Base-by-base conservation (phyloP, 2,113 vertebrate species). In the Hylia prasina region DNA sequence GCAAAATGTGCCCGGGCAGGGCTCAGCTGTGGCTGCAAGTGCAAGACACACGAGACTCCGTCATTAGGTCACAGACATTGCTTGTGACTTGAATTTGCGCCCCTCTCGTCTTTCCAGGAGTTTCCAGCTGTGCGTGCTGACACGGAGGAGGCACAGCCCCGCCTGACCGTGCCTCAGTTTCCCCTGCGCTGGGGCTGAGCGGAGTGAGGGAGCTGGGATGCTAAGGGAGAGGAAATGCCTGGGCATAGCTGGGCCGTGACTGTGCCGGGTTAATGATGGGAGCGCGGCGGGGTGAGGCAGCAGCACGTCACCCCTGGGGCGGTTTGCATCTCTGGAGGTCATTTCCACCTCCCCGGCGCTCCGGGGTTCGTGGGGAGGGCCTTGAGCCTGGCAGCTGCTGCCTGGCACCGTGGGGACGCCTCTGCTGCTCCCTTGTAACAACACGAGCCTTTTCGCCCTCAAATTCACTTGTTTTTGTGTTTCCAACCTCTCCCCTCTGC, bases 111-210 rank as follows among this genome's bases (percentile, higher is more conserved):
- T 25, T 61, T n/a, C 35, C 65, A 76, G 61, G 13, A 31, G 35
- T 42, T 73, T 48, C 37, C 66, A 85, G 72, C 77, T 75, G 69
- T 1, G 5, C 77, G 13, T 1, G 5, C 51, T 64, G 85, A 65
- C 53, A 21, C 2, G 2, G 58, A 31, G 5, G 2, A 56, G 56
- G n/a, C 48, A 3, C 27, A 40, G 82, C 75, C n/a, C 16, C 92
- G 53, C 71, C 92, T 90, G 91, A 56, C 50, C 1, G 8, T 94
- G 92, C 92, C 89, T 96, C 94, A 86, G 84, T 87, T 93, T 75
- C 87, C 84, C 84, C 1, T 0, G 47, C n/a, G 7, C 13, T 4
- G 35, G 4, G 20, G 44, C 72, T 1, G 31, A 47, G 72, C 33
- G 2, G 50, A 40, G 73, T 7, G 0, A 33, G 23, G 61, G 42